phyloP scores from a whole-genome alignment of 1,140 invertebrate species.

The Lamellibrachia luymesi region DNA sequence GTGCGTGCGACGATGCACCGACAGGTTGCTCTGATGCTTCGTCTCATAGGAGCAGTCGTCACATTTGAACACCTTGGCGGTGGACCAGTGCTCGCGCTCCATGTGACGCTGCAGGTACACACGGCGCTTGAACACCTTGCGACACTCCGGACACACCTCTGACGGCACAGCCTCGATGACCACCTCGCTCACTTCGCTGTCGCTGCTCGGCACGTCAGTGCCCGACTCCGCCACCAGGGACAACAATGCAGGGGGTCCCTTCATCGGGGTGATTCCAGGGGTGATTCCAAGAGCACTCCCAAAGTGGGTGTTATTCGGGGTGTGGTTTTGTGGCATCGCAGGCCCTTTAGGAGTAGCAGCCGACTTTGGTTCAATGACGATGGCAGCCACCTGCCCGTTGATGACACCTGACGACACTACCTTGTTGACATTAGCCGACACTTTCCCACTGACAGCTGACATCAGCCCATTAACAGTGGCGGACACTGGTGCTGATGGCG shows the following conservation, averaged over 20 bases:
- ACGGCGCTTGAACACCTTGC: conserved; percentile 32
- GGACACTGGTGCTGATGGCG: not conserved
- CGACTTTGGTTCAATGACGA: not conserved
- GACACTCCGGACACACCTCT: conserved; percentile 27
- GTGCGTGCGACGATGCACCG: conserved; percentile 53
- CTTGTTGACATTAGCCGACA: not conserved
- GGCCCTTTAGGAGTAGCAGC: not conserved
- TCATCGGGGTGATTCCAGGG: not conserved
- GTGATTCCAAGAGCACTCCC: not conserved
- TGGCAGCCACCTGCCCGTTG: not conserved
- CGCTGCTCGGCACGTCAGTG: not conserved
- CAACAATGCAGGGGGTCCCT: not conserved
- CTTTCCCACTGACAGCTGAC: not conserved
- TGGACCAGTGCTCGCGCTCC: conserved; percentile 36
- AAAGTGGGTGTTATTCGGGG: not conserved
- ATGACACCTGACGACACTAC: not conserved
- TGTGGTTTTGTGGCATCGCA: not conserved
- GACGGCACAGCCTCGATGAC: not conserved
- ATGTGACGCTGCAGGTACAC: conserved; percentile 54
- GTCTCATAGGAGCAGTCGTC: conserved; percentile 54
- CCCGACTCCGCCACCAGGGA: not conserved
- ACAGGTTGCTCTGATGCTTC: conserved; percentile 55
- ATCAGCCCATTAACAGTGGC: not conserved
- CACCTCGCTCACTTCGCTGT: not conserved
- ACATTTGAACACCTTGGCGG: conserved; percentile 55